phyloP scores from a whole-genome alignment of 1,140 invertebrate genomes.

The Drosophila quadrilineata region DNA sequence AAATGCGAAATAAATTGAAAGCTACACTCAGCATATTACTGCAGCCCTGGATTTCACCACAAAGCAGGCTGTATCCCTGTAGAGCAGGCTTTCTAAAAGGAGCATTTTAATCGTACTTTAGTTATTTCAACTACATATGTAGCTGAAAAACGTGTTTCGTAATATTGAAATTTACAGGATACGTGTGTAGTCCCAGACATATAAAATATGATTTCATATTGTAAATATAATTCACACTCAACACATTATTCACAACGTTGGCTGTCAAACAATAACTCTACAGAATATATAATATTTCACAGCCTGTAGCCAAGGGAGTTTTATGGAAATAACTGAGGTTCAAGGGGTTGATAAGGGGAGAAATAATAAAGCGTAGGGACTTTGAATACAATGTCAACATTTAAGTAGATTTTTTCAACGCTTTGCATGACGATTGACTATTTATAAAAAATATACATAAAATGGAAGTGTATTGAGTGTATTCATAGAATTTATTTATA shows the following conservation, averaged over 20 bases:
- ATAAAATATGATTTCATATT: conserved; percentile 16
- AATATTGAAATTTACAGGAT: not conserved
- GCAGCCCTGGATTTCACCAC: not conserved
- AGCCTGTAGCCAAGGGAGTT: conserved; percentile 5
- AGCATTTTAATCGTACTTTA: not conserved
- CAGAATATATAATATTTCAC: conserved; percentile 41
- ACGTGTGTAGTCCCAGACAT: not conserved
- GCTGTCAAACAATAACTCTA: conserved; percentile 42
- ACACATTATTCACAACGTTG: conserved; percentile 42
- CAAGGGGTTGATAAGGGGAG: not conserved
- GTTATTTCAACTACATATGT: not conserved
- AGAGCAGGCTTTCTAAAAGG: not conserved
- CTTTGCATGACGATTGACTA: conserved; percentile 65
- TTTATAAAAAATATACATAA: conserved; percentile 59
- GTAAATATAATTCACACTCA: conserved; percentile 25
- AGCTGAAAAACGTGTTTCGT: not conserved
- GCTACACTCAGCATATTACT: not conserved
- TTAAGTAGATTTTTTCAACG: not conserved
- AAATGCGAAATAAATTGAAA: conserved; percentile 14
- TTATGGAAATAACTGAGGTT: not conserved
- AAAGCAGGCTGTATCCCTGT: not conserved
- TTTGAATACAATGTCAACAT: not conserved
- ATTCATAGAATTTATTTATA: conserved; percentile 9
- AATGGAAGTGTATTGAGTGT: conserved; percentile 20
- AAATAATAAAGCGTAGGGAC: not conserved